phyloP scores from a whole-genome alignment of 2,888 invertebrate genomes.

The Cheilosia urbana region DNA sequence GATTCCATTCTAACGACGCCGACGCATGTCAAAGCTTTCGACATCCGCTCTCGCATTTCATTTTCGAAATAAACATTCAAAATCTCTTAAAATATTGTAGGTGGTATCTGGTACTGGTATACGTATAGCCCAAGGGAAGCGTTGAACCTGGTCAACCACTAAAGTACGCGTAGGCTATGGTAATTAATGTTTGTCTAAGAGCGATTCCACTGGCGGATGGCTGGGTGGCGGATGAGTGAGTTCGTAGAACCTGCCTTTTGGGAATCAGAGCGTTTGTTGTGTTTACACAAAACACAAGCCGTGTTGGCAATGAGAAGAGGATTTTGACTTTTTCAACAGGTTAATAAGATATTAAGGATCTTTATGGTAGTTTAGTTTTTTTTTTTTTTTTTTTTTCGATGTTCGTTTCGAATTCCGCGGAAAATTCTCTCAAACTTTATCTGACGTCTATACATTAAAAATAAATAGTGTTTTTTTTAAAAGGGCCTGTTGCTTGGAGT shows the following conservation, averaged over 20 bases:
- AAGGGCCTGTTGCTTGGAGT: too few species aligned
- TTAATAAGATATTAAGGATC: slow-evolving; percentile 56
- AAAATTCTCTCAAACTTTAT: background rate
- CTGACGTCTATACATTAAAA: background rate
- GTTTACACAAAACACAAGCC: slow-evolving; percentile 23
- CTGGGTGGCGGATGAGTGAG: slow-evolving; percentile 53
- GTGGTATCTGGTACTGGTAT: too few species aligned
- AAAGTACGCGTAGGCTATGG: slow-evolving; percentile 49
- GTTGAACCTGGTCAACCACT: slow-evolving; percentile 34
- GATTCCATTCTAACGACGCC: slow-evolving; percentile 39
- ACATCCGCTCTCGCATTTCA: background rate
- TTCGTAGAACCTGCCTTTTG: slow-evolving; percentile 41
- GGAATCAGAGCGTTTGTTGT: slow-evolving; percentile 38
- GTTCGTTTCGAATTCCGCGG: background rate
- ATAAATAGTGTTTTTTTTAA: background rate
- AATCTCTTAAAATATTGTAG: slow-evolving; percentile 59
- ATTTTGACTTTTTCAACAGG: slow-evolving; percentile 61
- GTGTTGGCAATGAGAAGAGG: slow-evolving; percentile 28
- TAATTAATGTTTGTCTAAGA: slow-evolving; percentile 64
- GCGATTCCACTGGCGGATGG: slow-evolving; percentile 42
- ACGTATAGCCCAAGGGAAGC: slow-evolving; percentile 8
- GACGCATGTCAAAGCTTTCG: slow-evolving; percentile 57
- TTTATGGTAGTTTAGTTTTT: background rate
- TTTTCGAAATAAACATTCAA: background rate
- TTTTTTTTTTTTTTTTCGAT: background rate